Percentiles rank a stretch among this genome's conserved stretches.
These are phyloP conservation scores for Scyliorhinus canicula DNA, from an alignment of 2,797 vertebrate genomes.

Conservation along the genomic window DNA sequence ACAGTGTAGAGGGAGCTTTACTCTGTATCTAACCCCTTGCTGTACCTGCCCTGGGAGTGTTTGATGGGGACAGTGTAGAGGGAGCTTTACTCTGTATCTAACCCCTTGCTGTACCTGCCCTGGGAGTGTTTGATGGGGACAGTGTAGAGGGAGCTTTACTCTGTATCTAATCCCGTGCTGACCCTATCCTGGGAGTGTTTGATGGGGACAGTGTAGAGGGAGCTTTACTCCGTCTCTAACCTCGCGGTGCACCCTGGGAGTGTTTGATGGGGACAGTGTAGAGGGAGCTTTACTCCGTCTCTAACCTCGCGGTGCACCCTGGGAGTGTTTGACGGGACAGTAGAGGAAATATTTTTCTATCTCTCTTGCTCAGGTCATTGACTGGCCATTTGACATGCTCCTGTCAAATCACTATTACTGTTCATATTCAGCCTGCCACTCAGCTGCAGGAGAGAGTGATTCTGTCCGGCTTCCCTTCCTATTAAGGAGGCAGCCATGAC, in stretches of 20 bases:
- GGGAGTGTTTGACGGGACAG: too few species aligned
- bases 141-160: not conserved
- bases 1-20: not conserved
- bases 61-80: not conserved
- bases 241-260: too few species aligned
- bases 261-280: too few species aligned
- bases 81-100: not conserved
- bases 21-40: not conserved
- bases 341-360: too few species aligned
- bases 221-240: not conserved
- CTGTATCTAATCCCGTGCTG: not conserved
- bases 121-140: not conserved
- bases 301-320: too few species aligned
- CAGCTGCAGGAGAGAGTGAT: not conserved
- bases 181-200: not conserved
- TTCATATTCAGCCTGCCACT: not conserved
- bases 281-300: too few species aligned
- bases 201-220: not conserved
- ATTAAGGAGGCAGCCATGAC: not conserved
- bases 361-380: not conserved
- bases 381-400: not conserved
- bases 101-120: not conserved
- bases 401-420: not conserved
- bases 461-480: not conserved
- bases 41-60: not conserved